Conservation (phyloP, 2,113 vertebrate species). For the Silurus meridionalis region DNA sequence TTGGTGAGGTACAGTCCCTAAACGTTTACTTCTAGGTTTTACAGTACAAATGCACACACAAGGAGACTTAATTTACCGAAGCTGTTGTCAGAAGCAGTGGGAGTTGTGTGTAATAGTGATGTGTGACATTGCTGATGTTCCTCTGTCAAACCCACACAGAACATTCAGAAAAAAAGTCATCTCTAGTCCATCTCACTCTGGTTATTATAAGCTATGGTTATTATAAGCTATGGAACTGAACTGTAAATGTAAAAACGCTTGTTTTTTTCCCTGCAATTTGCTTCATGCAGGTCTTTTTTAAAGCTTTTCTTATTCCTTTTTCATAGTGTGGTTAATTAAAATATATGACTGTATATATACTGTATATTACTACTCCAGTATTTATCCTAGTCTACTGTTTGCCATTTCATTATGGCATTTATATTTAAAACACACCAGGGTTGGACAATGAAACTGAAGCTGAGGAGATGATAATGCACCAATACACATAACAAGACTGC, state of each 20-base stretch:
- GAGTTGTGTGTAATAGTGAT: slow-evolving; percentile 45
- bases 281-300: not conserved
- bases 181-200: not conserved
- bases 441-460: too few species aligned
- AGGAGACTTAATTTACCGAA: slow-evolving; percentile 26
- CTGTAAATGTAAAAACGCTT: not conserved
- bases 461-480: too few species aligned
- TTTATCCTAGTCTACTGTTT: too few species aligned
- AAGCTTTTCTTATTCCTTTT: not conserved
- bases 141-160: slow-evolving; percentile 41
- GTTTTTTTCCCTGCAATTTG: not conserved
- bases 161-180: not conserved
- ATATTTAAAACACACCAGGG: too few species aligned
- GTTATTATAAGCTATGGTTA: slow-evolving; percentile 26
- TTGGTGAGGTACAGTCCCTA: slow-evolving; percentile 43
- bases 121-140: slow-evolving; percentile 39
- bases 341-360: too few species aligned
- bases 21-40: slow-evolving; percentile 34
- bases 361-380: not conserved
- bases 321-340: not conserved
- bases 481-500: too few species aligned
- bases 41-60: slow-evolving; percentile 13
- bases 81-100: slow-evolving; percentile 25
- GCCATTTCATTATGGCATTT: too few species aligned
- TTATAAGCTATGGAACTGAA: slow-evolving; percentile 9